These are phyloP conservation scores for Hydropotes inermis DNA, from an alignment of 2,113 vertebrate species.

Conservation along the genomic window DNA sequence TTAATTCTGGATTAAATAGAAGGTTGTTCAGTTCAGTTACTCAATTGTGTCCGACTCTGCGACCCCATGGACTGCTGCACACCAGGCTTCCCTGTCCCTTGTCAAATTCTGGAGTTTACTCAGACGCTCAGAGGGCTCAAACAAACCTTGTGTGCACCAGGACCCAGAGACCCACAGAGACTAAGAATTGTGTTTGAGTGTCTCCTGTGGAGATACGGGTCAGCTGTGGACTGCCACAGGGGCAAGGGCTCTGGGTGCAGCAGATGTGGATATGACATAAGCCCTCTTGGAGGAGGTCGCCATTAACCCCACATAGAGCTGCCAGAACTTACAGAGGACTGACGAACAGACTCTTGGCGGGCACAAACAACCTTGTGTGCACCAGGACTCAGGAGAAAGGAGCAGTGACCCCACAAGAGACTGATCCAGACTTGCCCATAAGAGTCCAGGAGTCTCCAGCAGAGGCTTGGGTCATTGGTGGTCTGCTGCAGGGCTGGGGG, in stretches of 20 bases:
- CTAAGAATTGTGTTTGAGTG: background rate
- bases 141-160: background rate
- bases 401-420: background rate
- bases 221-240: fast-evolving
- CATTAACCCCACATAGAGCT: background rate
- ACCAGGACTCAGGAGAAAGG: background rate
- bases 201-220: background rate
- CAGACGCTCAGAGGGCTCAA: background rate
- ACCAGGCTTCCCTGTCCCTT: background rate
- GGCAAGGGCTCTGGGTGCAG: background rate
- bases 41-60: background rate
- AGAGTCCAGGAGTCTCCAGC: background rate
- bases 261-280: background rate
- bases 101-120: background rate
- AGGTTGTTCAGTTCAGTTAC: background rate
- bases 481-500: background rate
- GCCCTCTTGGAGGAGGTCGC: background rate
- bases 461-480: fast-evolving
- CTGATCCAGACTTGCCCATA: background rate
- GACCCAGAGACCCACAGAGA: background rate
- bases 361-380: background rate
- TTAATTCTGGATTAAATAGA: background rate
- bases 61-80: background rate
- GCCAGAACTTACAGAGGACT: background rate
- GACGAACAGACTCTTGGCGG: background rate